Conservation (phyloP, 2,797 vertebrate species). For the Cryptoprocta ferox region DNA sequence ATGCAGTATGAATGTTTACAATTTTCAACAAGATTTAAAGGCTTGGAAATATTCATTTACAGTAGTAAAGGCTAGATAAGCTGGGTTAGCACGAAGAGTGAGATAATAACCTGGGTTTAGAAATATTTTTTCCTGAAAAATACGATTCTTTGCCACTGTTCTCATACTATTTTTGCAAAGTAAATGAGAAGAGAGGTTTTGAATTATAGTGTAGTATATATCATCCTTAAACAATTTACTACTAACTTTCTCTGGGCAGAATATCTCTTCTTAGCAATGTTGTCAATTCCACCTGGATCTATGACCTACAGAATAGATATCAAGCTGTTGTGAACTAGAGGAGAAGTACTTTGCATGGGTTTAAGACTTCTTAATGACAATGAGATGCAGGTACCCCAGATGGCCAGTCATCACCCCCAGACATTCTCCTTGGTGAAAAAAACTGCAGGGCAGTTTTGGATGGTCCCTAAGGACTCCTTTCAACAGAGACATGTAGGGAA, state of each 20-base stretch:
- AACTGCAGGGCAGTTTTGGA: not conserved
- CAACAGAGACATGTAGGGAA: not conserved
- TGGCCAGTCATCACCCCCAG: conserved; percentile 42
- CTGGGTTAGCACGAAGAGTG: not conserved
- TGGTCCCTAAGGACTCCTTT: conserved; percentile 1
- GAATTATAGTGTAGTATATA: not conserved
- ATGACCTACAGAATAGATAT: not conserved
- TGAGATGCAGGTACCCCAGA: conserved; percentile 57
- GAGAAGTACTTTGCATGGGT: not conserved
- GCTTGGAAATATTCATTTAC: not conserved
- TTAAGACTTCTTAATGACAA: conserved; percentile 29
- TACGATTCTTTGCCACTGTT: not conserved
- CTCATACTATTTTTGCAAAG: conserved; percentile 20
- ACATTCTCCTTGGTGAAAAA: conserved; percentile 24
- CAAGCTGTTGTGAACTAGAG: not conserved
- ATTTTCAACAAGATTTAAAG: conserved; percentile 39
- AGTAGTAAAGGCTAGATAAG: not conserved
- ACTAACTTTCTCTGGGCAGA: not conserved
- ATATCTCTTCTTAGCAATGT: not conserved
- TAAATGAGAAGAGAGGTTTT: not conserved
- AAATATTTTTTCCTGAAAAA: conserved; percentile 40
- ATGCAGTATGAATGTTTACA: not conserved
- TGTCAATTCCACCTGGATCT: not conserved
- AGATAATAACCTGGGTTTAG: not conserved
- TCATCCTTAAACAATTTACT: not conserved